A percentile compares a stretch with the other conserved stretches of the same genome.
Conservation (phyloP, 2,797 vertebrate species). For the Sorex maritimensis region DNA sequence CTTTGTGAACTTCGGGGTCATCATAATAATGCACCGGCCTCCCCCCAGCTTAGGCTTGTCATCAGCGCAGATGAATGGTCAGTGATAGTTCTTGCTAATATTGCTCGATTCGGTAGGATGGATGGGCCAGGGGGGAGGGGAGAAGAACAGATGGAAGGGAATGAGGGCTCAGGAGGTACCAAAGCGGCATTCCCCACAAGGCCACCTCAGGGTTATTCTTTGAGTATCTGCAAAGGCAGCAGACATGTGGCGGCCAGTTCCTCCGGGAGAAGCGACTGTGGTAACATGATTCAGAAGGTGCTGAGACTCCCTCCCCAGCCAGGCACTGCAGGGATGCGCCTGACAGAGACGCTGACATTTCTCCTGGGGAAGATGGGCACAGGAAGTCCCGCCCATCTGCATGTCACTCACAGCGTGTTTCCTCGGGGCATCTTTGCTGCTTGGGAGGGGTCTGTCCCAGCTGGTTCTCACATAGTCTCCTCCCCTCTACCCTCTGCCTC, state of each 20-base stretch:
- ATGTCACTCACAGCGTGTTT: not conserved
- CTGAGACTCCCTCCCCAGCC: not conserved
- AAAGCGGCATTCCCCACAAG: not conserved
- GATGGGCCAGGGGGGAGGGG: not conserved
- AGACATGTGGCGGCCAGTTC: not conserved
- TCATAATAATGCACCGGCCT: not conserved
- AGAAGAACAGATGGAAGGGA: not conserved
- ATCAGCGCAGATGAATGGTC: not conserved
- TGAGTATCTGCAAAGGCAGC: not conserved
- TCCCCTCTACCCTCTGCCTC: not conserved
- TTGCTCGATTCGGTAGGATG: not conserved
- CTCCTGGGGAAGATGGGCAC: not conserved
- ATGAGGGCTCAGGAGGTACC: not conserved
- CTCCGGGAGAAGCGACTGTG: not conserved
- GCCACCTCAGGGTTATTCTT: not conserved
- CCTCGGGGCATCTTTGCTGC: no score
- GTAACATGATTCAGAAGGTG: not conserved
- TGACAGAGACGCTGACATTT: not conserved
- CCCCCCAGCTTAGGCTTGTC: not conserved
- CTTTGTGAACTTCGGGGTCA: conserved; percentile 32
- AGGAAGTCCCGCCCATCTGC: not conserved
- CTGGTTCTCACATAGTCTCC: not conserved
- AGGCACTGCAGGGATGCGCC: not conserved
- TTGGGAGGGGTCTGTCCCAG: not conserved
- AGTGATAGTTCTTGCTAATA: not conserved